These are phyloP conservation scores for Podilymbus podiceps DNA, from an alignment of 2,113 vertebrate genomes.

Conservation along the genomic window DNA sequence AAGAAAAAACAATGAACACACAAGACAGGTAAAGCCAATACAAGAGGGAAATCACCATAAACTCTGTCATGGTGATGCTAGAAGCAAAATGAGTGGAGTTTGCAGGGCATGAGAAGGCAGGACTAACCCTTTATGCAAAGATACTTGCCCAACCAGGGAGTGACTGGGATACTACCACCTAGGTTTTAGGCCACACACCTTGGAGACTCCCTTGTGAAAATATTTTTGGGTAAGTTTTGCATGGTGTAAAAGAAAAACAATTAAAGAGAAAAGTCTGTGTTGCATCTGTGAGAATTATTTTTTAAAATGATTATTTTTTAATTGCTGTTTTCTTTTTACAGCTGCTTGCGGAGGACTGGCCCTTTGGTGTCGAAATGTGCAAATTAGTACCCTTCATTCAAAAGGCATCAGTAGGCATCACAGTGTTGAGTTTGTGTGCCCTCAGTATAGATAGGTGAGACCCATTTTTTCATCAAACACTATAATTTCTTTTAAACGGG, in stretches of 20 bases:
- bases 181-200: neutral
- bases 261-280: neutral
- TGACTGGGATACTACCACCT: neutral
- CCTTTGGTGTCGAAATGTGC: conserved; percentile 87
- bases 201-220: neutral
- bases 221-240: neutral
- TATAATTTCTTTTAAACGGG: neutral
- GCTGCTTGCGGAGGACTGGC: conserved; percentile 91
- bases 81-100: neutral
- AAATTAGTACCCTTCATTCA: conserved; percentile 94
- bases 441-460: conserved; percentile 92
- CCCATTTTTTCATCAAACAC: neutral
- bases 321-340: conserved; percentile 63
- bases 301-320: neutral
- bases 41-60: neutral
- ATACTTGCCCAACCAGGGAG: neutral
- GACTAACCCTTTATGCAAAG: neutral
- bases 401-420: conserved; percentile 92
- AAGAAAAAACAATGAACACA: neutral
- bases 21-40: neutral
- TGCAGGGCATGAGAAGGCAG: neutral
- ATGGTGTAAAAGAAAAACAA: neutral
- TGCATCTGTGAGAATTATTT: neutral
- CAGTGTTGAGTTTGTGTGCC: conserved; percentile 90
- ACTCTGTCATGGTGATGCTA: neutral